Evolutionary conservation across 2,888 invertebrate genomes (phyloP).

Genomic region (Drosophila siamana): DNA sequence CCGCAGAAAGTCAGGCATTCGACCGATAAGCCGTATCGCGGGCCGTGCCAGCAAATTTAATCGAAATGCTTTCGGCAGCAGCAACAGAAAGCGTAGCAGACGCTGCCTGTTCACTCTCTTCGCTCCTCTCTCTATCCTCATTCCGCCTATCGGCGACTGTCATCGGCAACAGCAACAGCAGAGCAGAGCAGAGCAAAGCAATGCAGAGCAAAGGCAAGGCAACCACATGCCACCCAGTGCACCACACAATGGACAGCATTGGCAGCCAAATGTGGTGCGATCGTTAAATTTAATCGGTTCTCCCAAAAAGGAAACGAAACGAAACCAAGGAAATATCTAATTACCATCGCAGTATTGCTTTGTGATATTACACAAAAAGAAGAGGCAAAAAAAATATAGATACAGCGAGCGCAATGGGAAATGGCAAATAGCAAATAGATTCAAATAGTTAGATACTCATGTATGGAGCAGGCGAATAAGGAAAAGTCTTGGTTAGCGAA

Average conservation of each 20-base stretch:
- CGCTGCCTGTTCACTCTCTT: not conserved
- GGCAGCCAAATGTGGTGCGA: not conserved
- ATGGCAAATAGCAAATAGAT: not conserved
- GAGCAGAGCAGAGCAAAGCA: conserved; percentile 3
- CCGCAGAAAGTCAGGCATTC: conserved; percentile 16
- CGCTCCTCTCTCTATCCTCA: too few species aligned
- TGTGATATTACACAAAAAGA: not conserved
- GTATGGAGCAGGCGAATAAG: too few species aligned
- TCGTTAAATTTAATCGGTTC: conserved; percentile 22
- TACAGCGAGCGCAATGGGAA: not conserved
- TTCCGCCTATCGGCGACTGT: conserved; percentile 25
- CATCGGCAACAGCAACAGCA: conserved; percentile 7
- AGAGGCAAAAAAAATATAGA: not conserved
- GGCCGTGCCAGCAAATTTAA: conserved; percentile 55
- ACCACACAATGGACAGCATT: conserved; percentile 8
- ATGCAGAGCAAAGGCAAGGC: conserved; percentile 3
- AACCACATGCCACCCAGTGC: not conserved
- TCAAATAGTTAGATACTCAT: too few species aligned
- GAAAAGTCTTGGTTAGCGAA: too few species aligned
- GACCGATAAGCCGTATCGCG: conserved; percentile 48
- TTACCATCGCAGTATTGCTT: conserved; percentile 12
- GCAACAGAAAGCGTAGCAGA: not conserved
- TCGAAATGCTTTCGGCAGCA: conserved; percentile 42
- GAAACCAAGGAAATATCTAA: conserved; percentile 22
- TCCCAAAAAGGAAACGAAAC: not conserved